These are phyloP conservation scores for Gila orcuttii DNA, from an alignment of 2,113 vertebrate genomes.

Conservation along the genomic window DNA sequence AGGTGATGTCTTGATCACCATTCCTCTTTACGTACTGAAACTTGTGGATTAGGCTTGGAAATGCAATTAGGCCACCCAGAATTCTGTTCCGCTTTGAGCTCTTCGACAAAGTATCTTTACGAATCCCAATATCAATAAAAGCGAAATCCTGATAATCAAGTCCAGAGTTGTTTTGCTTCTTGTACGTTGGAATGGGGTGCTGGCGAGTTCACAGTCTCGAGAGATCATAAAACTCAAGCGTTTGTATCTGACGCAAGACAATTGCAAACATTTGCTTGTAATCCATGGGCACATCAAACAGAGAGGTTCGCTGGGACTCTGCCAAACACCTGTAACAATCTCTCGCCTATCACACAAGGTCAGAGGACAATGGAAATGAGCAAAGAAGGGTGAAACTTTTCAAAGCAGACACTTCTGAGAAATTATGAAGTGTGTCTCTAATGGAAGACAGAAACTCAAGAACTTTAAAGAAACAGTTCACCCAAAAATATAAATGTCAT, in stretches of 20 bases:
- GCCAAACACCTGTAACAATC: constrained; percentile 59
- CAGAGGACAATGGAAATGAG: background rate
- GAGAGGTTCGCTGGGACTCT: constrained; percentile 19
- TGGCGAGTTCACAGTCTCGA: constrained; percentile 28
- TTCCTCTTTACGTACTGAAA: constrained; percentile 19
- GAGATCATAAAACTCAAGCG: constrained; percentile 34
- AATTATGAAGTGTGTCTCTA: constrained; percentile 4
- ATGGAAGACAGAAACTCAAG: background rate
- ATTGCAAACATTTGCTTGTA: constrained; percentile 55
- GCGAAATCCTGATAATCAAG: constrained; percentile 37
- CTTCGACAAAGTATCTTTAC: constrained; percentile 38
- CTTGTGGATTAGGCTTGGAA: constrained; percentile 41
- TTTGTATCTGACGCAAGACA: constrained; percentile 32
- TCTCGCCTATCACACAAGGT: background rate
- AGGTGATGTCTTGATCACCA: constrained; percentile 48
- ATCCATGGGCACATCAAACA: constrained; percentile 47
- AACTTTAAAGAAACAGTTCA: background rate
- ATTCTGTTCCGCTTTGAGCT: constrained; percentile 8
- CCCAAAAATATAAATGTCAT: background rate
- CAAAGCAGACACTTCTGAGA: background rate
- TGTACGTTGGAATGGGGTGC: background rate
- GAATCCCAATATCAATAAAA: constrained; percentile 34
- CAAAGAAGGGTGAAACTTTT: background rate
- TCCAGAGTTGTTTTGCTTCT: constrained; percentile 40
- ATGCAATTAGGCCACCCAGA: constrained; percentile 51